A percentile compares a stretch with the other conserved stretches of the same genome.
Evolutionary conservation across 2,888 invertebrate genomes (phyloP).

Genomic region (Hyalella azteca): DNA sequence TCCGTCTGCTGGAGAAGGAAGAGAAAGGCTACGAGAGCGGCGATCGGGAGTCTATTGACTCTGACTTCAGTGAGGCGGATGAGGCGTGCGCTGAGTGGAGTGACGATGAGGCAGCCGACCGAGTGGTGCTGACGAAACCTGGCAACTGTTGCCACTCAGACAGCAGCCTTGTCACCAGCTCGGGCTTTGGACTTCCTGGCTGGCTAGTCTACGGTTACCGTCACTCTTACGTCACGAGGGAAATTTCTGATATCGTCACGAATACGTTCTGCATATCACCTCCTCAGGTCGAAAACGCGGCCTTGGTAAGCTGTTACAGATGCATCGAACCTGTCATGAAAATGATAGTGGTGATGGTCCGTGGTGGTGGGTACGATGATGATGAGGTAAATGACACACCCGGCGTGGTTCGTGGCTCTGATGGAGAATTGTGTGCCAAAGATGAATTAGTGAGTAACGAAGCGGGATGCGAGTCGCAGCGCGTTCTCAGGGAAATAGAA

Average conservation of each 20-base stretch:
- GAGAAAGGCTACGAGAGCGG: neutral
- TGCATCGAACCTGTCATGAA: neutral
- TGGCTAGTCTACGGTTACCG: conserved; percentile 50
- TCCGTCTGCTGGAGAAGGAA: neutral
- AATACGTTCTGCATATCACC: conserved; percentile 49
- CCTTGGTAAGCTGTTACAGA: neutral
- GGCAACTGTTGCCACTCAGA: neutral
- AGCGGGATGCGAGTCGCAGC: too few species aligned
- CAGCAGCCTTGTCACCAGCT: conserved; percentile 8
- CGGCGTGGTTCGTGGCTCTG: too few species aligned
- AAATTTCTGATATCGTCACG: conserved; percentile 48
- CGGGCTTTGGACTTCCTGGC: conserved; percentile 38
- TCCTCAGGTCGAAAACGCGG: conserved; percentile 42
- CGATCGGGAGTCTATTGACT: neutral
- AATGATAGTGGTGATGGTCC: conserved; percentile 12
- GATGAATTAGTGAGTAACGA: too few species aligned
- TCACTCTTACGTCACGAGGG: conserved; percentile 38
- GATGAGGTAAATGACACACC: too few species aligned
- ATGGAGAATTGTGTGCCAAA: too few species aligned
- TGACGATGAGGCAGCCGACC: neutral
- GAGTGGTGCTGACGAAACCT: neutral
- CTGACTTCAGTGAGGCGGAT: conserved; percentile 4
- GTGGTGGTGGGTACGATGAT: neutral
- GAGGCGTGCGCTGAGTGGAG: neutral
- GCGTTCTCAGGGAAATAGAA: too few species aligned